Evolutionary conservation across 2,113 vertebrate species (phyloP).

Genomic region (Cochlearius cochlearius): DNA sequence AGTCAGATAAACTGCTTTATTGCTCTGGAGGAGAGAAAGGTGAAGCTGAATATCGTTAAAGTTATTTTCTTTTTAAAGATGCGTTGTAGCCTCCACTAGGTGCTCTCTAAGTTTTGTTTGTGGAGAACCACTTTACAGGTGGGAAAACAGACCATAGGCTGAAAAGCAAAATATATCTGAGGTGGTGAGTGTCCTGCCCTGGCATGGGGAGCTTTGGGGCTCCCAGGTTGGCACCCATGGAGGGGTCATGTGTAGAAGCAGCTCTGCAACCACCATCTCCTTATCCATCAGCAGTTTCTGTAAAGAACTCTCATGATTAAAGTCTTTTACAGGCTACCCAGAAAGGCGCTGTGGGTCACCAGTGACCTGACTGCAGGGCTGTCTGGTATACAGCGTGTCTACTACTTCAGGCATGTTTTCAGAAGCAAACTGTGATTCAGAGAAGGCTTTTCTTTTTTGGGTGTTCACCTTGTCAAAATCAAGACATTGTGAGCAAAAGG

Average conservation of each 20-base stretch:
- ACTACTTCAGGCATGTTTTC: background rate
- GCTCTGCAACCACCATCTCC: background rate
- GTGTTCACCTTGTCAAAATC: background rate
- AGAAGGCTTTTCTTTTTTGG: background rate
- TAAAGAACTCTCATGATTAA: background rate
- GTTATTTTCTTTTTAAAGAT: background rate
- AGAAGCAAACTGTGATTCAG: background rate
- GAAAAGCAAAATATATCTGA: background rate
- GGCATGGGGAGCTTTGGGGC: fast-evolving
- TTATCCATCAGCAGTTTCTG: background rate
- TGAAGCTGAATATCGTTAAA: background rate
- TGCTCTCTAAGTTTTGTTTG: background rate
- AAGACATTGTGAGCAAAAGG: background rate
- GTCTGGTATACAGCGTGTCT: background rate
- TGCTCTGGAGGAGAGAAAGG: background rate
- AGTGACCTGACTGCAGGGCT: background rate
- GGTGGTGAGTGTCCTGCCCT: background rate
- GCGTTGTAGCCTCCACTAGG: background rate
- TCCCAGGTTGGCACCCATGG: fast-evolving
- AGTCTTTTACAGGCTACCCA: background rate
- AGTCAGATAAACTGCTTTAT: background rate
- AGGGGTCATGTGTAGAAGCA: fast-evolving
- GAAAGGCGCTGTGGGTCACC: background rate
- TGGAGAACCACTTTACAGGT: background rate
- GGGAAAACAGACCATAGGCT: background rate